Conservation (phyloP, 2,113 vertebrate genomes). For the Psettodes erumei region DNA sequence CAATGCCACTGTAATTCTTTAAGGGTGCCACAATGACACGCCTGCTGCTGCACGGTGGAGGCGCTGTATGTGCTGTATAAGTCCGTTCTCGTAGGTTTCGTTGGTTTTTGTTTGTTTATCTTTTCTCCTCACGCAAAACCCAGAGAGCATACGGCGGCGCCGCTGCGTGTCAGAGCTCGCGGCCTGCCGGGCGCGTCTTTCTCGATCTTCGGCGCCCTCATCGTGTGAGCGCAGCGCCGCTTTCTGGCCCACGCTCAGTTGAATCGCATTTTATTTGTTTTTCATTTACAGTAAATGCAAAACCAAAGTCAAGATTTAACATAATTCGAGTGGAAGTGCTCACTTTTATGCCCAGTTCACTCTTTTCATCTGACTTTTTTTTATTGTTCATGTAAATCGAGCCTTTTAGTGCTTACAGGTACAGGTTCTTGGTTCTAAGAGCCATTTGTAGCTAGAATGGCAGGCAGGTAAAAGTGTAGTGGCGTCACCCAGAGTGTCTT, state of each 20-base stretch:
- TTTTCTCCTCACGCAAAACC: slow-evolving; percentile 19
- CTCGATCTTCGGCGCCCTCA: slow-evolving; percentile 15
- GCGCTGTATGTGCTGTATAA: too few relatives aligned
- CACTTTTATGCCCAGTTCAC: neutral
- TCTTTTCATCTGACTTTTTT: neutral
- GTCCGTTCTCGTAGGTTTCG: slow-evolving; percentile 11
- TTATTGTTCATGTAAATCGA: neutral
- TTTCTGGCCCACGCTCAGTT: too few relatives aligned
- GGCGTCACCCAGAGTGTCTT: neutral
- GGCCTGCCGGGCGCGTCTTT: slow-evolving; percentile 37
- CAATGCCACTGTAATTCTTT: slow-evolving; percentile 26
- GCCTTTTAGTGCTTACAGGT: neutral
- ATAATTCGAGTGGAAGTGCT: neutral
- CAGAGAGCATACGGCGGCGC: slow-evolving; percentile 5
- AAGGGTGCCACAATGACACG: slow-evolving; percentile 16
- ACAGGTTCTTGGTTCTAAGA: slow-evolving; percentile 3
- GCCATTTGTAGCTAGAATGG: neutral
- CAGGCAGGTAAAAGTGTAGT: neutral
- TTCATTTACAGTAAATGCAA: neutral
- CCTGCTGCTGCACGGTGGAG: neutral
- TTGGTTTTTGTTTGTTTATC: too few relatives aligned
- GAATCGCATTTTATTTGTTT: too few relatives aligned
- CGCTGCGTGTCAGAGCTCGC: slow-evolving; percentile 24
- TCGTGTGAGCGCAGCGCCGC: slow-evolving; percentile 38
- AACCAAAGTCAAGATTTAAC: neutral